Base-by-base conservation (phyloP, 2,113 vertebrate genomes). In the Istiophorus platypterus region DNA sequence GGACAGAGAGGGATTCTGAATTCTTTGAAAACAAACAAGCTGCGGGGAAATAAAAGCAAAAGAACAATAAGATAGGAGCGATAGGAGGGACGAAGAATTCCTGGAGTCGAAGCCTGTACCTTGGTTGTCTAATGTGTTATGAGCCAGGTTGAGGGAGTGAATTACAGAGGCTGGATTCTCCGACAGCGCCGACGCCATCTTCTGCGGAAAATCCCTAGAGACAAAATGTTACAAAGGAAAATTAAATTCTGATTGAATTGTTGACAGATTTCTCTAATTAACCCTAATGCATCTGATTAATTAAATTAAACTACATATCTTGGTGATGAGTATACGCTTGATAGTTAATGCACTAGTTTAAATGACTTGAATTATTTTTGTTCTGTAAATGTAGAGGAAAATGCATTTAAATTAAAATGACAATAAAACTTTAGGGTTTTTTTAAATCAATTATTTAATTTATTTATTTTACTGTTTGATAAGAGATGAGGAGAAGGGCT, bases 51-150 rank as follows among this genome's bases (percentile, higher is more conserved):
- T 62, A 81, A 87, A 69, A 75, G 73, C 78, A 54, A 66, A 68
- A 75, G 58, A 75, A 78, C 80, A 83, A 74, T 70, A 57, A 39
- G 39, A 76, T 39, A 22, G 57, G n/a, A 41, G 76, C 52, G 0
- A 84, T 41, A n/a, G 72, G 62, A 82, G 52, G 41, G 42, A 26
- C 57, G 27, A 37, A 29, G 29, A 72, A 73, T 72, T 84, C 51
- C 71, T 24, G 42, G 66, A 78, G 82, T 69, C 57, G 37, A 72
- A 47, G 27, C 20, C 15, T 54, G 83, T 94, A 98, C 97, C 96
- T 96, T 97, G 96, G 95, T 97, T 97, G 89, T 98, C 97, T 70
- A 98, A 93, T 1, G 96, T 95, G 93, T 98, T 97, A 91, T 96
- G 95, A 81, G 97, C 96, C 90, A 98, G 94, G 94, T 95, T 97